Conservation (phyloP, 2,888 invertebrate genomes). For the Drosophila testacea region DNA sequence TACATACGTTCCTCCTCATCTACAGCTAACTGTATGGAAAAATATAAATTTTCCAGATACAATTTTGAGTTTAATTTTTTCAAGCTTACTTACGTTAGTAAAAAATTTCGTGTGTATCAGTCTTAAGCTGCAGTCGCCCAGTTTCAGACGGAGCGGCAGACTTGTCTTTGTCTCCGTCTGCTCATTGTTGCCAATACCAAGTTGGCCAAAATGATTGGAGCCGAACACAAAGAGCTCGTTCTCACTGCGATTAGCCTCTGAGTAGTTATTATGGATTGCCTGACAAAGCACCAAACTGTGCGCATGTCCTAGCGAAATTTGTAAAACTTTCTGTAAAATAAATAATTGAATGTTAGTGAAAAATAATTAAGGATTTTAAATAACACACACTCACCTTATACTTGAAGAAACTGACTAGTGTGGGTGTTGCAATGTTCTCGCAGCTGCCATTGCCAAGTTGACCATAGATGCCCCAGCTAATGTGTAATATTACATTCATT, state of each 20-base stretch:
- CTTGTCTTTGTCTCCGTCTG: constrained; percentile 78
- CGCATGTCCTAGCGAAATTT: constrained; percentile 85
- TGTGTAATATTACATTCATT: neutral
- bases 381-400: constrained; percentile 83
- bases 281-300: constrained; percentile 84
- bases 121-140: constrained; percentile 83
- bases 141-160: constrained; percentile 85
- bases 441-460: constrained; percentile 94
- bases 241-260: constrained; percentile 57
- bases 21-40: constrained; percentile 86
- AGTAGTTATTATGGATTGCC: constrained; percentile 33
- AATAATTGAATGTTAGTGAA: neutral
- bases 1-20: constrained; percentile 88
- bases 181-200: constrained; percentile 88
- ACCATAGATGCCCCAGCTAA: constrained; percentile 96
- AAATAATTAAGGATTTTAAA: neutral
- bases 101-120: constrained; percentile 89
- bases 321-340: constrained; percentile 83
- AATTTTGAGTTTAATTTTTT: no score
- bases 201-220: constrained; percentile 93
- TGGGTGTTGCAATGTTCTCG: constrained; percentile 89
- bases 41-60: no score
- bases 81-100: constrained; percentile 88
- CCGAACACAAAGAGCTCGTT: constrained; percentile 91
- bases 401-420: constrained; percentile 85